These are phyloP conservation scores for Loriculus beryllinus DNA, from an alignment of 2,797 vertebrate species.

Conservation along the genomic window DNA sequence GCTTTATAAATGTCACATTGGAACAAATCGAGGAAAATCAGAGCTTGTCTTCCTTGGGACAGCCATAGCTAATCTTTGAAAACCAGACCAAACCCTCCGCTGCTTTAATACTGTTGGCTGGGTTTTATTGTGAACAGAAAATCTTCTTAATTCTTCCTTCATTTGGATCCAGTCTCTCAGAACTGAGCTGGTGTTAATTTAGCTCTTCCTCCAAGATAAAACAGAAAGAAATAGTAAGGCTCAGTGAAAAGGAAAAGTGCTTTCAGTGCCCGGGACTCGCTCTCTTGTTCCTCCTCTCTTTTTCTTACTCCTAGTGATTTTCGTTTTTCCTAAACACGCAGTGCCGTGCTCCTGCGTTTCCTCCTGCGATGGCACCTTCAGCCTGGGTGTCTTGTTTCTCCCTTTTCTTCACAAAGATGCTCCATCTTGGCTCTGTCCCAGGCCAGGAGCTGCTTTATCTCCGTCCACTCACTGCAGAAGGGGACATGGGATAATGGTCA, in stretches of 20 bases:
- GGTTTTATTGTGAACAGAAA: slow-evolving; percentile 49
- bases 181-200: slow-evolving; percentile 52
- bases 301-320: neutral
- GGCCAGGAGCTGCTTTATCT: neutral
- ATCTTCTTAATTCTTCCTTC: slow-evolving; percentile 61
- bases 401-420: neutral
- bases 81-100: slow-evolving; percentile 33
- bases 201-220: slow-evolving; percentile 19
- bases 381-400: neutral
- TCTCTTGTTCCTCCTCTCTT: neutral
- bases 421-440: neutral
- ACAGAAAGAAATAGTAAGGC: neutral
- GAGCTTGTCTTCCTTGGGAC: slow-evolving; percentile 1
- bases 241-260: neutral
- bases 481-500: neutral
- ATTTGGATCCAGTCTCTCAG: slow-evolving; percentile 38
- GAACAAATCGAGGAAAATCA: neutral
- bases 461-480: neutral
- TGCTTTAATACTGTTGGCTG: neutral
- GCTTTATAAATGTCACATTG: neutral
- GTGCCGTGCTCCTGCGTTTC: fast-evolving
- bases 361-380: neutral
- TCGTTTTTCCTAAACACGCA: neutral
- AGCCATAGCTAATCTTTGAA: slow-evolving; percentile 40
- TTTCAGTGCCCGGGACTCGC: neutral